Base-by-base conservation (phyloP, 1,140 invertebrate genomes). In the Panagrolaimus sp. region DNA sequence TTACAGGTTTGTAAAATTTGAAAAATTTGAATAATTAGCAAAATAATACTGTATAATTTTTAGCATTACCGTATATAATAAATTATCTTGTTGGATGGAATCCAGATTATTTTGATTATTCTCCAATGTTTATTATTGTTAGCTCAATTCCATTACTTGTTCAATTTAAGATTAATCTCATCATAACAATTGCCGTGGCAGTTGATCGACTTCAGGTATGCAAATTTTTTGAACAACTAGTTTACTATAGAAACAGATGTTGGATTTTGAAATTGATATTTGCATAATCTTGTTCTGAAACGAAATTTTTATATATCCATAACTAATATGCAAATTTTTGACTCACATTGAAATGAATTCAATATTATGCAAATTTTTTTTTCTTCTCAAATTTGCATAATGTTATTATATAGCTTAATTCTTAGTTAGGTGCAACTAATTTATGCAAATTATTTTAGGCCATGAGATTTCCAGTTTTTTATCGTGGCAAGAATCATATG, bases 141-240 rank as follows among this genome's bases (percentile, higher is more conserved):
- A 38, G 74, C 1, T 47, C 69, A 14, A 45, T 69, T 28, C 72
- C 72, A 0, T 28, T 73, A 24, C 69, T 68, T 10, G 38, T 73
- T 9, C 72, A 73, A 48, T 73, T 76, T 70, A 73, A 73, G 66
- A 28, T 73, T 15, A 73, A 76, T 48, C 62, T 73, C 15, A 43
- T 76, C 7, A 63, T 73, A 8, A 69, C 65, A 9, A 62, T 48
- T 1, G 72, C 73, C 0, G 74, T 73, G 6, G 72, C 72, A 5
- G 12, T 73, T 10, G 72, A 73, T 48, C 32, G 72, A 24, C 38
- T 71, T 45, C 72, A 73, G 70, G 72, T 73, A 28, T n/a, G 21
- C 17, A 2, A 46, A 9, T n/a, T 15, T 21, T 58, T 24, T 21
- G 28, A n/a, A 14, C 7, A 8, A 15, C 1, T 8, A 43, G 32